Percentiles rank a stretch among this genome's conserved stretches.
phyloP scores from a whole-genome alignment of 2,113 vertebrate species.

The crab-eating macaque (Macaca fascicularis) region T2T-MFA8v1.1 NC_088379.1:173628001-173628500 shows the following conservation, averaged over 20 bases:
- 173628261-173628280: background rate
- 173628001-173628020: too few relatives aligned
- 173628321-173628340: background rate
- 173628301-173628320: background rate
- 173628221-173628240: too few relatives aligned
- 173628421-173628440: background rate
- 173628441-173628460: background rate
- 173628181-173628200: background rate
- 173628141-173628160: background rate
- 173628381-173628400: background rate
- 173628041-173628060: accelerated
- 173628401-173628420: background rate
- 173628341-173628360: background rate
- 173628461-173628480: background rate
- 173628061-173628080: background rate
- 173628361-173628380: background rate
- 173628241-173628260: background rate
- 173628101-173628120: too few relatives aligned
- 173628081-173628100: background rate
- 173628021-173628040: background rate
- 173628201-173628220: background rate
- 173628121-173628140: background rate
- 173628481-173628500: too few relatives aligned
- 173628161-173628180: too few relatives aligned
- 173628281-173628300: background rate